These are phyloP conservation scores for Anabacerthia variegaticeps DNA, from an alignment of 2,797 vertebrate species.

Conservation along the genomic window DNA sequence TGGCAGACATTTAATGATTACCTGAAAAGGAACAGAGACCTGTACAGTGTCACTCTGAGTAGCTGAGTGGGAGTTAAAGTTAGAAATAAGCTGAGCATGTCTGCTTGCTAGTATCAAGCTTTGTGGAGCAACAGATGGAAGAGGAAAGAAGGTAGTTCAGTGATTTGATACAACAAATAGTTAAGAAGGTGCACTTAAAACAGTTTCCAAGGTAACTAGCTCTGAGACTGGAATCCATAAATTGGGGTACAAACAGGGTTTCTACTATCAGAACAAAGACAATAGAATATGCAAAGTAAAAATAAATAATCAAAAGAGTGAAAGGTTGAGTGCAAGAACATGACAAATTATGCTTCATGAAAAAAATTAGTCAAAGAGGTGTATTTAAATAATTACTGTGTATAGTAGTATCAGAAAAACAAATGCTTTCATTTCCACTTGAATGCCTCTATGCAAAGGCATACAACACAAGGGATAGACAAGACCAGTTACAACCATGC, in stretches of 20 bases:
- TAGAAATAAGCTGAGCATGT: not conserved
- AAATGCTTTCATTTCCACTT: not conserved
- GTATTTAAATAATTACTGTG: accelerated
- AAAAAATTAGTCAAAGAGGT: not conserved
- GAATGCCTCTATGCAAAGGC: not conserved
- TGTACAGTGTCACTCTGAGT: not conserved
- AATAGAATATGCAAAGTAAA: slow-evolving; percentile 19
- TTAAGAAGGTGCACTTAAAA: slow-evolving; percentile 55
- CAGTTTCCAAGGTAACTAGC: slow-evolving; percentile 68
- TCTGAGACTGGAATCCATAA: slow-evolving; percentile 52
- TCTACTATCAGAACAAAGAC: not conserved
- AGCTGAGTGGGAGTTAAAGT: not conserved
- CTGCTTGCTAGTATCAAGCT: not conserved
- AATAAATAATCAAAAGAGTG: not conserved
- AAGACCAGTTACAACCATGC: not conserved
- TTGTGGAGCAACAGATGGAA: slow-evolving; percentile 8
- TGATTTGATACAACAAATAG: slow-evolving; percentile 44
- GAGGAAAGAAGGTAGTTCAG: slow-evolving; percentile 7
- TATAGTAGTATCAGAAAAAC: not conserved
- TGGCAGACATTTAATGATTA: not conserved
- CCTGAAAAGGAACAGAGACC: not conserved
- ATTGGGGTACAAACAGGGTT: slow-evolving; percentile 1
- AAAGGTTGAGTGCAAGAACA: not conserved
- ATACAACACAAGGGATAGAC: not conserved
- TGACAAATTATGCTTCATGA: not conserved